phyloP scores from a whole-genome alignment of 2,797 vertebrate genomes.

The Alcedo quadribrachys region DNA sequence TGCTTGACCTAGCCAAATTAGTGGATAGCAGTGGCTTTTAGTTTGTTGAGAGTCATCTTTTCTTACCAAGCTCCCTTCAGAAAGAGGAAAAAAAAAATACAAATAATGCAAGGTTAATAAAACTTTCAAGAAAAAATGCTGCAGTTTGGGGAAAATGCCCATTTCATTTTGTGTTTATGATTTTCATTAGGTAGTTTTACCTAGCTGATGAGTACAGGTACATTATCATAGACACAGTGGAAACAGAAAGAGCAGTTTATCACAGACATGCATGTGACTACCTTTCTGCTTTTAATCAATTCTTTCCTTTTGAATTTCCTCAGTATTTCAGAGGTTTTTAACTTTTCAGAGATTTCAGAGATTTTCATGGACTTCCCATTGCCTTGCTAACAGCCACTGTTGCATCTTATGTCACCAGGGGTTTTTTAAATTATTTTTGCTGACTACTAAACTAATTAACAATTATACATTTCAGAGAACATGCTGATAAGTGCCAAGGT shows the following conservation, averaged over 20 bases:
- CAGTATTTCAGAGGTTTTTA: background rate
- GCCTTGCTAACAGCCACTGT: background rate
- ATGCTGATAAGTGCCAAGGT: background rate
- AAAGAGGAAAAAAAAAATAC: background rate
- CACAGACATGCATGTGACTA: accelerated
- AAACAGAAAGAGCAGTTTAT: background rate
- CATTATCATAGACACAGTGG: accelerated
- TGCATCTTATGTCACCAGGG: background rate
- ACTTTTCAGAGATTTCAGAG: background rate
- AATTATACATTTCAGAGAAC: background rate
- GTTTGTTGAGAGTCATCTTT: background rate
- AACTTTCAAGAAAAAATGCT: background rate
- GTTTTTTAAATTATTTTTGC: background rate
- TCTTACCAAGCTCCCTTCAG: background rate
- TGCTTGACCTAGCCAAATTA: background rate
- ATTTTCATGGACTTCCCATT: background rate
- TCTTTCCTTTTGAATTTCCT: background rate
- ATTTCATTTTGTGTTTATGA: background rate
- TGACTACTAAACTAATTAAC: background rate
- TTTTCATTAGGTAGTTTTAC: background rate
- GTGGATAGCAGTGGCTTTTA: background rate
- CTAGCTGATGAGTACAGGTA: background rate
- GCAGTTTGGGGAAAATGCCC: background rate
- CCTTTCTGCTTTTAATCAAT: background rate
- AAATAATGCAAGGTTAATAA: background rate